Conservation (phyloP, 2,888 invertebrate genomes). For the Asteroscopus sphinx region DNA sequence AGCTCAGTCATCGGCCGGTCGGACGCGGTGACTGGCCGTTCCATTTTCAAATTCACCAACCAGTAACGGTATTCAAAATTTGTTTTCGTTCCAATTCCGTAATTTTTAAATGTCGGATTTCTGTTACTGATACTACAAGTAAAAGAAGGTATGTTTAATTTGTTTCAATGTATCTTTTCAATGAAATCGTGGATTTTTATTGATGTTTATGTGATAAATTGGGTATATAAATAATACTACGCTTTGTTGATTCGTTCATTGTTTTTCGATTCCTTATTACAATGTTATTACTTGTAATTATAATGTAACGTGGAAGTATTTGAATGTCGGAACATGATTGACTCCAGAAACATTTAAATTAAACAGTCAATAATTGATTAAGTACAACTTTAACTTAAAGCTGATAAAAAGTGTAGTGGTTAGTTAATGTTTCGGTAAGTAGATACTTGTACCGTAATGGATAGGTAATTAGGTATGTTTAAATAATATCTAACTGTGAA, state of each 20-base stretch:
- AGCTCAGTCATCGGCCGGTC: slow-evolving; percentile 80
- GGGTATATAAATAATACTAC: slow-evolving; percentile 7
- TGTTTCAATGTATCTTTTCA: not conserved
- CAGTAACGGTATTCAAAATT: slow-evolving; percentile 36
- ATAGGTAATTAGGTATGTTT: no score
- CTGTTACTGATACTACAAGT: slow-evolving; percentile 22
- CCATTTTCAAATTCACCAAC: slow-evolving; percentile 61
- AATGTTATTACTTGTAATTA: not conserved
- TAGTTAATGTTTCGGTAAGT: not conserved
- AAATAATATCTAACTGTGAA: no score
- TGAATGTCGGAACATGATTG: slow-evolving; percentile 2
- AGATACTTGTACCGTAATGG: not conserved
- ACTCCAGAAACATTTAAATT: not conserved
- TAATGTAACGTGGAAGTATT: slow-evolving; percentile 13
- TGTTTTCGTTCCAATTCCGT: slow-evolving; percentile 19
- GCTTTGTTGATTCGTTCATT: slow-evolving; percentile 20
- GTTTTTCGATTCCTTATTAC: slow-evolving; percentile 23
- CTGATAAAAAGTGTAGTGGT: not conserved
- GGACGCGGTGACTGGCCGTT: slow-evolving; percentile 73
- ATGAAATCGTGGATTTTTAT: not conserved
- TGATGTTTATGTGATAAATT: slow-evolving; percentile 7
- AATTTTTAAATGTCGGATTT: slow-evolving; percentile 20
- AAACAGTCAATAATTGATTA: not conserved
- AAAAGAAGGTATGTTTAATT: slow-evolving; percentile 42
- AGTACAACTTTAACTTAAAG: not conserved